These are phyloP conservation scores for Meda fulgida DNA, from an alignment of 2,797 vertebrate genomes.

Conservation along the genomic window DNA sequence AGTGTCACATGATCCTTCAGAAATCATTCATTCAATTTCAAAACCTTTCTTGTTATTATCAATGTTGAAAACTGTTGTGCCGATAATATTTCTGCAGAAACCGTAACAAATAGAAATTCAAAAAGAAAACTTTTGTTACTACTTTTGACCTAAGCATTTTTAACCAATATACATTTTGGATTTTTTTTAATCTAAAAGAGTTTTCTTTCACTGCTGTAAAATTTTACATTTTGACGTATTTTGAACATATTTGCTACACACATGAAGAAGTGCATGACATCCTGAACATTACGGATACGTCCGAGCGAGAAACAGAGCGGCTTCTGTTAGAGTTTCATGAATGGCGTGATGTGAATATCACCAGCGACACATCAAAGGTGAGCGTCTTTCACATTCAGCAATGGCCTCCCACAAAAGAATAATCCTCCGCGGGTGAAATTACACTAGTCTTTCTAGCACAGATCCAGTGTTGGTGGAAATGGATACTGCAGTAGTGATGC, in stretches of 20 bases:
- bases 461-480: constrained; percentile 80
- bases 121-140: not conserved
- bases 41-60: not conserved
- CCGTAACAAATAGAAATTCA: not conserved
- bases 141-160: not conserved
- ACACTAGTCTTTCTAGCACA: constrained; percentile 74
- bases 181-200: no score
- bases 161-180: not conserved
- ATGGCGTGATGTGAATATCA: constrained; percentile 73
- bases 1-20: not conserved
- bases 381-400: constrained; percentile 74
- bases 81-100: not conserved
- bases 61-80: not conserved
- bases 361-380: constrained; percentile 78
- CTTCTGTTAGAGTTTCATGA: constrained; percentile 67
- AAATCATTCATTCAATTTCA: not conserved
- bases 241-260: not conserved
- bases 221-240: not conserved
- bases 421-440: constrained; percentile 66
- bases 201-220: not conserved
- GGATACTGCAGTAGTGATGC: constrained; percentile 78
- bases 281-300: constrained; percentile 41
- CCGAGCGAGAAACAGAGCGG: not conserved
- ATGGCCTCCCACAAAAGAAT: constrained; percentile 75
- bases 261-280: not conserved